phyloP scores from a whole-genome alignment of 1,140 invertebrate genomes.

The Drosophila pandora region DNA sequence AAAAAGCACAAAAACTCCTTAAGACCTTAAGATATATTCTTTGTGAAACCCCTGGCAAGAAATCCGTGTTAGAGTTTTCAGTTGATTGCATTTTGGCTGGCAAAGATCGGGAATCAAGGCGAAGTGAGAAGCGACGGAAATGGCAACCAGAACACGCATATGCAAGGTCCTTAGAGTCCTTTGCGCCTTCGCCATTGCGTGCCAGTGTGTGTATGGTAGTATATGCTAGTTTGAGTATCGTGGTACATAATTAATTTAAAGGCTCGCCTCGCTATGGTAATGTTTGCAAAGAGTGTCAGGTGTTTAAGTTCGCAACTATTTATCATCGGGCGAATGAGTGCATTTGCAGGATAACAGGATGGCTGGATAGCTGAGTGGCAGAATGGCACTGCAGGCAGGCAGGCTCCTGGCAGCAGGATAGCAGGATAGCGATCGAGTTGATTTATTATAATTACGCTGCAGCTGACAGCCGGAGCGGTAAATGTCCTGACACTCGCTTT shows the following conservation, averaged over 20 bases:
- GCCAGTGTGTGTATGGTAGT: slow-evolving; percentile 11
- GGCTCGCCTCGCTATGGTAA: slow-evolving; percentile 47
- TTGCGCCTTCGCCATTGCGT: too few species aligned
- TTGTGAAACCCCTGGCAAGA: slow-evolving; percentile 7
- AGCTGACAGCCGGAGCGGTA: slow-evolving; percentile 64
- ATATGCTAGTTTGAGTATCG: slow-evolving; percentile 1
- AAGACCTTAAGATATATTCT: slow-evolving; percentile 21
- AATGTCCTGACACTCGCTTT: slow-evolving; percentile 41
- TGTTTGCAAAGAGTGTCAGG: slow-evolving; percentile 78
- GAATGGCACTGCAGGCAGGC: slow-evolving; percentile 1
- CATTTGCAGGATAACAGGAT: slow-evolving; percentile 55
- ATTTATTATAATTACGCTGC: slow-evolving; percentile 81
- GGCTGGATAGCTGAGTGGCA: slow-evolving; percentile 5
- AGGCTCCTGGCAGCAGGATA: slow-evolving; percentile 14
- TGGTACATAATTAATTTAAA: slow-evolving; percentile 77
- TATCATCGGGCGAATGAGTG: slow-evolving; percentile 66
- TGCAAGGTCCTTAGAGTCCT: slow-evolving; percentile 1
- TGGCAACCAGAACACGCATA: slow-evolving; percentile 32
- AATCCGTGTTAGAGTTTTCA: slow-evolving; percentile 35
- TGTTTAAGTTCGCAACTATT: slow-evolving; percentile 62
- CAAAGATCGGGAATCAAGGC: slow-evolving; percentile 14
- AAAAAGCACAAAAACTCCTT: background rate
- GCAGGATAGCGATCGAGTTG: slow-evolving; percentile 62
- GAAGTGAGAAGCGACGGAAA: slow-evolving; percentile 33
- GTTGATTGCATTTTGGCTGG: slow-evolving; percentile 45